Evolutionary conservation across 2,888 invertebrate genomes (phyloP), one percentile per base, ranked within the genome.

Genomic region (Leptodirus hochenwartii): DNA sequence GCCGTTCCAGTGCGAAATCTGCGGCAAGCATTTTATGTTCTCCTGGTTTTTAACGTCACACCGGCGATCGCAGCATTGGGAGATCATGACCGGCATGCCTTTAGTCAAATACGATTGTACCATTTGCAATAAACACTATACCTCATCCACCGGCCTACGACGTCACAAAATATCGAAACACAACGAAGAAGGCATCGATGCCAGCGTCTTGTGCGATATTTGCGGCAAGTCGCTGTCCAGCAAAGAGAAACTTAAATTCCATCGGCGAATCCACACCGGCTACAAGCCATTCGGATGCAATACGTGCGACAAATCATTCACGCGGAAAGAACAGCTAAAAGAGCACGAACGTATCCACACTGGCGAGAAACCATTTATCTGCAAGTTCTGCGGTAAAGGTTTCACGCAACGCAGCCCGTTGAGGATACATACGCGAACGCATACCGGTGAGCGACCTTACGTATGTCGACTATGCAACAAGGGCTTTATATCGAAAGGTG

Each of bases 371-470:
- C 37, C 38, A 6, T 43, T 34, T 28, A 35, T 32, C 2, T 43
- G 41, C 26, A 35, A 31, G 20, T 39, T 35, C 30, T 43, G 43
- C 15, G 45, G 47, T 22, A 50, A 49, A 32, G 47, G 45, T 47
- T 42, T 42, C 29, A 41, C 64, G 17, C 66, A 67, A 48, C 62
- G 66, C 41, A 63, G 64, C 44, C 65, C 66, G 44, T 49, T 68
- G 39, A 62, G 62, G 22, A 53, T 67, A 29, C 68, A 69, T 52
- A 64, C 65, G 50, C 57, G 67, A 28, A 63, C 63, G 25, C 68
- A 69, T 50, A 64, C 64, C 1, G 67, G 68, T 1, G 66, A 67
- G 53, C 60, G 62, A 46, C 67, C 69, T 25, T 63, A 68, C 53
- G 57, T 62, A 30, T 54, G 54, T 30, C 42, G 45, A 17, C 38